Percentiles rank a stretch among this genome's conserved stretches.
These are phyloP conservation scores for Antidorcas marsupialis DNA, from an alignment of 2,113 vertebrate species.

Conservation along the genomic window DNA sequence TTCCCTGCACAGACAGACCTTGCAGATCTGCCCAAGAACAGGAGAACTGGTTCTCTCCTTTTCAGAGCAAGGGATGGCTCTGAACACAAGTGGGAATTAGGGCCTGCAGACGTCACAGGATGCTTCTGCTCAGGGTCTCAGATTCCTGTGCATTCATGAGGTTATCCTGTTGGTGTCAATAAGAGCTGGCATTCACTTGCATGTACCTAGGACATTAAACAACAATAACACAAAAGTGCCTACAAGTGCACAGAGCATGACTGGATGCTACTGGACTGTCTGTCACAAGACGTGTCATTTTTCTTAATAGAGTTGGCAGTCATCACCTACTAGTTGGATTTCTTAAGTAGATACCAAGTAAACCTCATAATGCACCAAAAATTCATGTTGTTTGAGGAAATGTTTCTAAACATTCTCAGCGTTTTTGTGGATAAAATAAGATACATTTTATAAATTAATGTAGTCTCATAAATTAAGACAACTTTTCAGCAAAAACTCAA, in stretches of 20 bases:
- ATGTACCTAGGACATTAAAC: background rate
- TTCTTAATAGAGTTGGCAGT: background rate
- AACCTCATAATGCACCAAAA: background rate
- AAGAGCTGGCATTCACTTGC: background rate
- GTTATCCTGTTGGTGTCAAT: background rate
- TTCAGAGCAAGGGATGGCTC: background rate
- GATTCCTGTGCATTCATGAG: background rate
- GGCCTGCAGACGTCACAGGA: background rate
- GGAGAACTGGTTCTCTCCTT: background rate
- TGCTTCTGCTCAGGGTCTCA: background rate
- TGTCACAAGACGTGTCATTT: background rate
- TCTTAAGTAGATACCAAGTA: background rate
- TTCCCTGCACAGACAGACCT: background rate
- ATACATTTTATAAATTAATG: background rate
- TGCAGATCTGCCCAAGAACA: background rate
- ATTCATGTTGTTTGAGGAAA: background rate
- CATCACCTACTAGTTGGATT: background rate
- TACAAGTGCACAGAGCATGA: background rate
- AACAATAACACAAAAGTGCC: background rate
- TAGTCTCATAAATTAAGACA: background rate
- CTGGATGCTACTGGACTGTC: background rate
- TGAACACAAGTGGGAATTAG: background rate
- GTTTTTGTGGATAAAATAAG: constrained; percentile 17
- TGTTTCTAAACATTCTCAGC: background rate
- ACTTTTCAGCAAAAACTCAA: constrained; percentile 32